phyloP scores from a whole-genome alignment of 2,888 invertebrate species.

The Augochlorella aurata region DNA sequence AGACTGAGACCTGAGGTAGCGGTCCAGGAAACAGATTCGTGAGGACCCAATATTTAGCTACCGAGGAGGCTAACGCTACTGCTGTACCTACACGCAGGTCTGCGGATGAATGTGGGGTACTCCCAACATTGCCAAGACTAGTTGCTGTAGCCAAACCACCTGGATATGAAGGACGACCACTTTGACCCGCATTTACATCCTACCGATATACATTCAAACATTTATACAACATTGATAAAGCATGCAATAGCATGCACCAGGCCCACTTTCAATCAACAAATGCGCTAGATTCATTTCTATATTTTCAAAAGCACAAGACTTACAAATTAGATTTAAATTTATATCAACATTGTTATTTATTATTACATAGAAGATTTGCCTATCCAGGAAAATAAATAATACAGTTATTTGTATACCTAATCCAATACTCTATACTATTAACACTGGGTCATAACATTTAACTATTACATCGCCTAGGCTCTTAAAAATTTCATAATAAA shows the following conservation, averaged over 20 bases:
- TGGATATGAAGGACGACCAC: constrained; percentile 79
- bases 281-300: constrained; percentile 62
- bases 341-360: constrained; percentile 1
- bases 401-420: constrained; percentile 11
- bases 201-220: constrained; percentile 80
- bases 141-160: constrained; percentile 78
- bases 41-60: constrained; percentile 92
- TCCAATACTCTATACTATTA: constrained; percentile 15
- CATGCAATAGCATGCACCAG: constrained; percentile 79
- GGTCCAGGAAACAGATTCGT: constrained; percentile 91
- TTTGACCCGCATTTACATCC: constrained; percentile 81
- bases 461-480: constrained; percentile 4
- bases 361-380: constrained; percentile 18
- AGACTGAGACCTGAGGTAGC: constrained; percentile 89
- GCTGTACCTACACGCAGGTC: constrained; percentile 83
- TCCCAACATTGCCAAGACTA: constrained; percentile 79
- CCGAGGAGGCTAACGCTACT: constrained; percentile 87
- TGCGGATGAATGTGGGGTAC: constrained; percentile 77
- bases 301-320: constrained; percentile 22
- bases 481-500: neutral
- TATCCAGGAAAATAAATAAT: constrained; percentile 4
- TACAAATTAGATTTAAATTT: constrained; percentile 14
- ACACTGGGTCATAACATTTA: constrained; percentile 2
- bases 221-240: constrained; percentile 79
- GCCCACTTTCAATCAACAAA: constrained; percentile 74